Evolutionary conservation across 2,113 vertebrate genomes (phyloP).

Genomic region (Hippocampus guttulatus): DNA sequence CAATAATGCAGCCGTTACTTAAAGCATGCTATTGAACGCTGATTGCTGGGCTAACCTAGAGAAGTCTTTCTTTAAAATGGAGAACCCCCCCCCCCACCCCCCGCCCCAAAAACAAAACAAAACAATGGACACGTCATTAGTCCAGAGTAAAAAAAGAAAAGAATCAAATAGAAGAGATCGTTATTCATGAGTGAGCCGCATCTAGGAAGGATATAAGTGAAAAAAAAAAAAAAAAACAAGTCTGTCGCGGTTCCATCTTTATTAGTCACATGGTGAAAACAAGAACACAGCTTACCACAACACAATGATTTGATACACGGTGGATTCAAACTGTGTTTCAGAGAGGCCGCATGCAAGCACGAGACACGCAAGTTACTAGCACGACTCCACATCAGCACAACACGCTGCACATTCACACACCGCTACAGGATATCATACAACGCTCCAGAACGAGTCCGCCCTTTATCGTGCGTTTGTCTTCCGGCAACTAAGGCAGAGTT

Average conservation of each 20-base stretch:
- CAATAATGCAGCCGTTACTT: no score
- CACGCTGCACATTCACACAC: not conserved
- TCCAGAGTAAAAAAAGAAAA: not conserved
- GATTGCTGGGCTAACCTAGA: no score
- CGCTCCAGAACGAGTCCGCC: not conserved
- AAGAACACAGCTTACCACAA: slow-evolving; percentile 24
- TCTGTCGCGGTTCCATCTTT: slow-evolving; percentile 31
- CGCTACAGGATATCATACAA: not conserved
- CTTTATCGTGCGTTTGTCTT: not conserved
- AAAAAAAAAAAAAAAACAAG: no score
- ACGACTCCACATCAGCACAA: not conserved
- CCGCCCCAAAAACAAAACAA: no score
- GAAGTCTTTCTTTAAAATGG: no score
- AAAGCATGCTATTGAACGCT: no score
- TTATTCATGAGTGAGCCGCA: not conserved
- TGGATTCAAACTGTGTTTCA: slow-evolving; percentile 23
- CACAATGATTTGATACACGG: slow-evolving; percentile 27
- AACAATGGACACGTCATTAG: no score
- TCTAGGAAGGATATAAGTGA: not conserved
- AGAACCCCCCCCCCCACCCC: no score
- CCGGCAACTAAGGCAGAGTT: not conserved
- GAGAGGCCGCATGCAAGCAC: slow-evolving; percentile 46
- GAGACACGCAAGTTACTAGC: slow-evolving; percentile 1
- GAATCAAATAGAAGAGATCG: not conserved
- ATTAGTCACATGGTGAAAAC: slow-evolving; percentile 43